Conservation (phyloP, 2,113 vertebrate species). For the Dinomys branickii region DNA sequence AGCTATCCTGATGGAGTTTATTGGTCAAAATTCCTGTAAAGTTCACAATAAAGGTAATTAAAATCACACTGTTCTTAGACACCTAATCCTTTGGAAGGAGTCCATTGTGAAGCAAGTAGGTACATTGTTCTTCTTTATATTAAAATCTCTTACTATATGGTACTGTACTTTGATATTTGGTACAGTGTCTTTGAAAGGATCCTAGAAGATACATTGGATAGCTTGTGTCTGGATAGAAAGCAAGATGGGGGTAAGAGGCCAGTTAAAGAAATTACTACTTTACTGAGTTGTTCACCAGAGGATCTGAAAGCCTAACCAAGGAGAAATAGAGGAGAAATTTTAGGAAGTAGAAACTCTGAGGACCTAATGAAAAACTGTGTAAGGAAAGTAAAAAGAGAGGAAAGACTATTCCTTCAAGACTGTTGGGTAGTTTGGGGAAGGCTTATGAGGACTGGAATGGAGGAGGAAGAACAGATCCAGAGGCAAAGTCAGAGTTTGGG, state of each 20-base stretch:
- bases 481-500: neutral
- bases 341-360: neutral
- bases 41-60: neutral
- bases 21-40: neutral
- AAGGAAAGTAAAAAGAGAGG: neutral
- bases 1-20: neutral
- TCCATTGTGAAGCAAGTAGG: neutral
- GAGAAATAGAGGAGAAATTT: neutral
- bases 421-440: neutral
- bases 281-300: neutral
- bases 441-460: neutral
- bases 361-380: neutral
- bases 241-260: neutral
- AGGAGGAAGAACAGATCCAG: neutral
- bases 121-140: neutral
- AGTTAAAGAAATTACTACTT: neutral
- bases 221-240: neutral
- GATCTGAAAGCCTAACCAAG: neutral
- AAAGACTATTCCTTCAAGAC: neutral
- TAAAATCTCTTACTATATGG: neutral
- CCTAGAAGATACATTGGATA: neutral
- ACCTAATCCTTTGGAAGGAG: neutral
- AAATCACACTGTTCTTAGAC: neutral
- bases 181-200: neutral
- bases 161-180: neutral